phyloP scores from a whole-genome alignment of 2,113 vertebrate genomes.

The Columba janthina region DNA sequence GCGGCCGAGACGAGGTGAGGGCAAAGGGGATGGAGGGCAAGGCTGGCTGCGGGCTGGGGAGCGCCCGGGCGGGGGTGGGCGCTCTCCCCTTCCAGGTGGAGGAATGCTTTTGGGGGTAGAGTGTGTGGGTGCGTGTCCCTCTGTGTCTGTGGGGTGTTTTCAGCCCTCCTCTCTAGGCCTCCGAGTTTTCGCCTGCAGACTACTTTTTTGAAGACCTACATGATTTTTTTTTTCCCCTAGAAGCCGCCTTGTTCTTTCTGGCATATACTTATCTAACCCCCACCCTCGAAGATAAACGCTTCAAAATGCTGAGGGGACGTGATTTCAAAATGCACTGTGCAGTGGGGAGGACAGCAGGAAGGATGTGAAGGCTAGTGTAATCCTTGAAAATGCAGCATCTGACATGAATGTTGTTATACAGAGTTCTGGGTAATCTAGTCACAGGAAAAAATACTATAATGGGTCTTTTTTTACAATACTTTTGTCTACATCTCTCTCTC shows the following conservation, averaged over 20 bases:
- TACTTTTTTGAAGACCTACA: constrained; percentile 4
- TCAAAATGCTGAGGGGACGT: constrained; percentile 8
- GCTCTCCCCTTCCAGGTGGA: neutral
- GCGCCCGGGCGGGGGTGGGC: neutral
- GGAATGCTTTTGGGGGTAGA: neutral
- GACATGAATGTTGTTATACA: neutral
- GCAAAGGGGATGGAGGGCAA: neutral
- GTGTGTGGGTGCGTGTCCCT: neutral
- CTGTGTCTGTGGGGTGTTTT: too few relatives aligned
- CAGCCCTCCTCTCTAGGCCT: neutral
- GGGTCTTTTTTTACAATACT: neutral
- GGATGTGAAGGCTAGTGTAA: neutral
- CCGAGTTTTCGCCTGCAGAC: neutral
- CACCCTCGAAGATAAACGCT: constrained; percentile 11
- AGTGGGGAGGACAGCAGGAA: neutral
- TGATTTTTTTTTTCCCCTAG: neutral
- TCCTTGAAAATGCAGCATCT: neutral
- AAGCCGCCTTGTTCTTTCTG: constrained; percentile 50
- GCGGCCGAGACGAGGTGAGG: neutral
- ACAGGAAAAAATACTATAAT: neutral
- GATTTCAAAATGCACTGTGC: neutral
- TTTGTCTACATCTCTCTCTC: neutral
- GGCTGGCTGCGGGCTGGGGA: neutral
- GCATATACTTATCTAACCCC: constrained; percentile 17
- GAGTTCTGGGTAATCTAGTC: neutral